Evolutionary conservation across 1,140 invertebrate species (phyloP), one percentile per base, ranked within the genome.

Genomic region (Drosophila subpulchrella): DNA sequence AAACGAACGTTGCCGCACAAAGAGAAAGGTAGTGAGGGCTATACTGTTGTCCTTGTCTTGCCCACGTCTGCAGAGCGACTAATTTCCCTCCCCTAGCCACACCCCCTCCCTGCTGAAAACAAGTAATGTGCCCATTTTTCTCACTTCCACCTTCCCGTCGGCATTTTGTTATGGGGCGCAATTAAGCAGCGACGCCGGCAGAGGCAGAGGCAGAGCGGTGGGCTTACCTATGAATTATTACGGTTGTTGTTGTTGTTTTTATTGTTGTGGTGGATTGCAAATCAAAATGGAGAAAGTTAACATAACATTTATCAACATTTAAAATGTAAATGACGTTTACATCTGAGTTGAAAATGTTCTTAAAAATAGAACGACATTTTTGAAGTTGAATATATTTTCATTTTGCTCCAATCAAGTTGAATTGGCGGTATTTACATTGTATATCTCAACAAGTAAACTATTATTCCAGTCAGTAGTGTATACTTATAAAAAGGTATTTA

Each of bases 51-150:
- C 54, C 17, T n/a, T 59, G 54, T 62, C 54, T 32, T 42, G 20
- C 47, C 3, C 17, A 34, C 30, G 32, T 3, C 6, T n/a, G n/a
- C 39, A 15, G 6, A 34, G 32, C n/a, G n/a, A 10, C 6, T 42
- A 4, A 17, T 10, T 17, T 42, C 4, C 41, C 42, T 46, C 42
- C 15, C 42, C 20, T 46, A 27, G 3, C 47, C 53, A 39, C 11
- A 11, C 13, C 13, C 13, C 32, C 42, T 46, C 42, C 8, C 42
- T 20, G 4, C 24, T 34, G 20, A 27, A 38, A 32, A 17, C 30
- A 13, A 38, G n/a, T 54, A 27, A 36, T 20, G 57, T 13, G 17
- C 12, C 59, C 59, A 61, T 61, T 61, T 61, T 39, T 17, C 44
- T 34, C 8, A 44, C 7, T 10, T 20, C 15, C 15, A 44, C 42